phyloP scores from a whole-genome alignment of 2,113 vertebrate species.

The Osmerus eperlanus region DNA sequence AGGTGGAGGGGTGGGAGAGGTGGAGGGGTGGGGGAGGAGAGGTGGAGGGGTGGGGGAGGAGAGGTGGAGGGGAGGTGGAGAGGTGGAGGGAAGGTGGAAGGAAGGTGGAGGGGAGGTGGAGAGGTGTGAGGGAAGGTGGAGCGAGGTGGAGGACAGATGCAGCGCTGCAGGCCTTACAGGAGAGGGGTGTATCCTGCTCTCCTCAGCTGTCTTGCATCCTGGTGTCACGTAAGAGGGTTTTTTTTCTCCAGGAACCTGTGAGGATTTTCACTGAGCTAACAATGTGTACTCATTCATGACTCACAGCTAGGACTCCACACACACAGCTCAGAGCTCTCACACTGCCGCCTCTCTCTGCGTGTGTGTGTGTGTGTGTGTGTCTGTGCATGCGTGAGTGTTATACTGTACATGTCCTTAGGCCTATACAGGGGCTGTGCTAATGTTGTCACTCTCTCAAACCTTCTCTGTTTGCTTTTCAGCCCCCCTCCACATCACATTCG shows the following conservation, averaged over 20 bases:
- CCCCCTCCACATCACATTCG: too few species aligned
- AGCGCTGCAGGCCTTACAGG: slow-evolving; percentile 23
- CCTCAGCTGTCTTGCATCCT: slow-evolving; percentile 66
- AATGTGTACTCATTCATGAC: slow-evolving; percentile 70
- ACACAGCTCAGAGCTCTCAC: background rate
- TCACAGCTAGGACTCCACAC: slow-evolving; percentile 40
- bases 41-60: too few species aligned
- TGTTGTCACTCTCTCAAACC: background rate
- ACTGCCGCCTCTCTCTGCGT: background rate
- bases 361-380: background rate
- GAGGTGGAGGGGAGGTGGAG: too few species aligned
- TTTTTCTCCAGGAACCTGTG: slow-evolving; percentile 70
- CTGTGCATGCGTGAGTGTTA: too few species aligned
- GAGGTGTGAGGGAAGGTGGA: too few species aligned
- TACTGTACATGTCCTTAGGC: too few species aligned
- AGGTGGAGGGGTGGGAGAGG: slow-evolving; percentile 6
- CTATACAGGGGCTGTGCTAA: background rate
- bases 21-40: too few species aligned
- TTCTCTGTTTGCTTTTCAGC: too few species aligned
- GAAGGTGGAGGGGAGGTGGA: too few species aligned
- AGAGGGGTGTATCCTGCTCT: slow-evolving; percentile 52
- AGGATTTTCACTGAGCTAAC: slow-evolving; percentile 69
- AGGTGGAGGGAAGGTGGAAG: too few species aligned
- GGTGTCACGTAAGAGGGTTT: slow-evolving; percentile 63
- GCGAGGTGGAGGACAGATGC: background rate